Percentiles rank a stretch among this genome's conserved stretches.
These are phyloP conservation scores for Budorcas taxicolor DNA, from an alignment of 2,113 vertebrate species.

Conservation along the genomic window DNA sequence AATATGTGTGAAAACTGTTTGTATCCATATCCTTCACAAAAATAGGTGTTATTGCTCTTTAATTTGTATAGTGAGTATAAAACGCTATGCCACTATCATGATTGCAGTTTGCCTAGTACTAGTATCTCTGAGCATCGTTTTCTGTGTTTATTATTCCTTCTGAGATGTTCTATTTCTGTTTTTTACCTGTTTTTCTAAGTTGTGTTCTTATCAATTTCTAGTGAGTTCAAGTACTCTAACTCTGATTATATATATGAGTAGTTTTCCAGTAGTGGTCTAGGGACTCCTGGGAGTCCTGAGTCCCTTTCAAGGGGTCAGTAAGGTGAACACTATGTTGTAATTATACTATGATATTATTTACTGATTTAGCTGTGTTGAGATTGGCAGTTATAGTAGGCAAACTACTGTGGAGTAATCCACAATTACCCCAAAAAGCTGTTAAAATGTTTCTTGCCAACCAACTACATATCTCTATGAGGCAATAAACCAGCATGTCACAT, in stretches of 20 bases:
- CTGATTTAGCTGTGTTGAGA: neutral
- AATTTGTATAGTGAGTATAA: neutral
- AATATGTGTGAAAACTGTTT: neutral
- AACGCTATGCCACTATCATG: neutral
- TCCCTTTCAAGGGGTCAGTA: neutral
- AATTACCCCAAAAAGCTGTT: neutral
- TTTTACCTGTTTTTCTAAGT: neutral
- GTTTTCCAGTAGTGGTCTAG: neutral
- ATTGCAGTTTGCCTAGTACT: neutral
- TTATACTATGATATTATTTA: neutral
- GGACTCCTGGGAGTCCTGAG: neutral
- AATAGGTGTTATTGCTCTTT: neutral
- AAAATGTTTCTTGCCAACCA: neutral
- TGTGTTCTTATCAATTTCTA: neutral
- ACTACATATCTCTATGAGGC: neutral
- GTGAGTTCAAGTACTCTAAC: neutral
- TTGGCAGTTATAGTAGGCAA: neutral
- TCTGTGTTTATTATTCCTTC: neutral
- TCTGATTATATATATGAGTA: neutral
- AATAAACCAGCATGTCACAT: neutral
- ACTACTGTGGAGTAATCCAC: neutral
- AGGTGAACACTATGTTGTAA: neutral
- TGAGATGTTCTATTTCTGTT: neutral
- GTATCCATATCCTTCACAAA: neutral
- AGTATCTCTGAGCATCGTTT: neutral